These are phyloP conservation scores for Tupiocoris notatus DNA, from an alignment of 2,888 invertebrate genomes.

Conservation along the genomic window DNA sequence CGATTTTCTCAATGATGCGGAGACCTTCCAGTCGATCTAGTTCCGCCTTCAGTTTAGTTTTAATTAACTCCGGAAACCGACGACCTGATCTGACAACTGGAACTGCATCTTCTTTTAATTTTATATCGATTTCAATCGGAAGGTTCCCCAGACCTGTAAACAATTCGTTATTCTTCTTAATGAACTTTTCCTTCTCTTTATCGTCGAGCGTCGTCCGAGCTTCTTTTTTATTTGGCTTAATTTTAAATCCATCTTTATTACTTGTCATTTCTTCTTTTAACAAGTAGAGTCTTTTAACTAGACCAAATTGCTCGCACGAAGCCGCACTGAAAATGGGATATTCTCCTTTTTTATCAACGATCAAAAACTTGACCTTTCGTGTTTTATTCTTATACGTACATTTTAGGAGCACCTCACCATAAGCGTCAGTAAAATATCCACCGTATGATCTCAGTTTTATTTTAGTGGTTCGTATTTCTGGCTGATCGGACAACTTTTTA, in stretches of 20 bases:
- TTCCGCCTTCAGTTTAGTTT: constrained; percentile 2
- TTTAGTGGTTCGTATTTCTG: neutral
- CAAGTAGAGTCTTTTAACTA: neutral
- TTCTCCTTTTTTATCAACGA: neutral
- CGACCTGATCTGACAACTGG: neutral
- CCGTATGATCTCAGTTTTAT: neutral
- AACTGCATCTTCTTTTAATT: no score
- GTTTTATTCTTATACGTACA: constrained; percentile 13
- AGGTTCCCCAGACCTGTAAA: constrained; percentile 10
- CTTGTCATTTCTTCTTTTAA: neutral
- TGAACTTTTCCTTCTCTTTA: neutral
- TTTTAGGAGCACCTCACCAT: neutral
- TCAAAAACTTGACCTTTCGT: neutral
- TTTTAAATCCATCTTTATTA: no score
- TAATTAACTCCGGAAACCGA: neutral
- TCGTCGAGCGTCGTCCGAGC: neutral
- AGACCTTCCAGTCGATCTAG: neutral
- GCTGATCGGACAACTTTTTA: neutral
- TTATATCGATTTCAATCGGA: neutral
- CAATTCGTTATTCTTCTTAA: neutral
- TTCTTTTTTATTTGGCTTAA: neutral
- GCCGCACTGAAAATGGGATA: neutral
- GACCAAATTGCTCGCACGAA: constrained; percentile 2
- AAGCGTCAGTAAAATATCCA: neutral
- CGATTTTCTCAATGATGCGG: constrained; percentile 2